Evolutionary conservation across 2,888 invertebrate species (phyloP).

Genomic region (Drosophila mimica): DNA sequence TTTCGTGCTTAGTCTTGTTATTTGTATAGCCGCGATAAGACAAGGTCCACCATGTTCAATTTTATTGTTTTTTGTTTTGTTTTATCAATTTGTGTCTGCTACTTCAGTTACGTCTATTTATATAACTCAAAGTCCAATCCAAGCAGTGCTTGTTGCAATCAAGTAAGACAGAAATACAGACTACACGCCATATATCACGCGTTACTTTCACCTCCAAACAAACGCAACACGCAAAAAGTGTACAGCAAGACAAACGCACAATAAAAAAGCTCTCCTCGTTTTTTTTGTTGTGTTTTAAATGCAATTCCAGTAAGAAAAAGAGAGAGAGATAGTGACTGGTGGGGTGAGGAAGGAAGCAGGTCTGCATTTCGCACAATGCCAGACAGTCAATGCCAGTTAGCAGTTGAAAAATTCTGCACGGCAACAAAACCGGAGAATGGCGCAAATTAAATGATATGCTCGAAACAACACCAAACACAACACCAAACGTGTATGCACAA

Average conservation of each 20-base stretch:
- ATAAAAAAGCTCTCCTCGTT: slow-evolving; percentile 37
- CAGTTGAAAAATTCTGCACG: slow-evolving; percentile 9
- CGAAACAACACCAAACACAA: slow-evolving; percentile 22
- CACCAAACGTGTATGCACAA: slow-evolving; percentile 33
- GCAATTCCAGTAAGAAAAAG: neutral
- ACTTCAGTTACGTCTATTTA: slow-evolving; percentile 1
- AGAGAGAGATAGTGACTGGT: neutral
- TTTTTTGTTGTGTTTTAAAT: too few relatives aligned
- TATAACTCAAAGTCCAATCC: slow-evolving; percentile 13
- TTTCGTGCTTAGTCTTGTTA: slow-evolving; percentile 3
- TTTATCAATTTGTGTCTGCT: neutral
- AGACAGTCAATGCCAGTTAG: neutral
- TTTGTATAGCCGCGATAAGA: slow-evolving; percentile 32
- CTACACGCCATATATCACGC: slow-evolving; percentile 72
- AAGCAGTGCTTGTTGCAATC: slow-evolving; percentile 13
- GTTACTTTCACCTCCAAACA: slow-evolving; percentile 75
- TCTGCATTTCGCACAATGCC: slow-evolving; percentile 1
- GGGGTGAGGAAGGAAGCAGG: neutral
- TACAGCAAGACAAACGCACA: slow-evolving; percentile 39
- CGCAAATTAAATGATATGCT: slow-evolving; percentile 29
- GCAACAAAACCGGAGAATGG: slow-evolving; percentile 11
- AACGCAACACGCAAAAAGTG: slow-evolving; percentile 44
- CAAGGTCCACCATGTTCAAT: slow-evolving; percentile 1
- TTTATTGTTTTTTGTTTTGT: neutral
- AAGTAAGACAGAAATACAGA: slow-evolving; percentile 33